Percentiles rank a stretch among this genome's conserved stretches.
These are phyloP conservation scores for Numenius arquata DNA, from an alignment of 2,113 vertebrate species.

Conservation along the genomic window DNA sequence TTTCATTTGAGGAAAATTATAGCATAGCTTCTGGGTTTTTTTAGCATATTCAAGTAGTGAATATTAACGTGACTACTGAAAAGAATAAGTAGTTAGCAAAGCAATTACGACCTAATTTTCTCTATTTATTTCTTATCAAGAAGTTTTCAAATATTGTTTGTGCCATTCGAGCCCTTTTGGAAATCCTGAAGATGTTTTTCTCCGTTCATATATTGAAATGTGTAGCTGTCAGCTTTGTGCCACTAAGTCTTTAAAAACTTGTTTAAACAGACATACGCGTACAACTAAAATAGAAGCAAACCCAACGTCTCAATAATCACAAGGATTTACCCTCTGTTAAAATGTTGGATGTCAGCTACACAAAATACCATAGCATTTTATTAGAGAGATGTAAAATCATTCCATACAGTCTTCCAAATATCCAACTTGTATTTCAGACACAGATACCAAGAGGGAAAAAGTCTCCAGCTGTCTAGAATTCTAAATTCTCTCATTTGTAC, in stretches of 20 bases:
- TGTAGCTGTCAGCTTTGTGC: not conserved
- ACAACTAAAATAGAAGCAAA: not conserved
- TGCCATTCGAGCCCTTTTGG: not conserved
- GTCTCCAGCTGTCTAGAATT: slow-evolving; percentile 40
- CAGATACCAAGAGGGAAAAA: slow-evolving; percentile 31
- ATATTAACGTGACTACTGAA: not conserved
- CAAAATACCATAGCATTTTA: not conserved
- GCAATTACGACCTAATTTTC: not conserved
- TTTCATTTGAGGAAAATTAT: not conserved
- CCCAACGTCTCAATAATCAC: not conserved
- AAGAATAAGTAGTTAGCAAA: not conserved
- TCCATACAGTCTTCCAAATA: slow-evolving; percentile 44
- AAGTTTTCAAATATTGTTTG: not conserved
- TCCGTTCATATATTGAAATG: not conserved
- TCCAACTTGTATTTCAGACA: slow-evolving; percentile 47
- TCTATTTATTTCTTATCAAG: not conserved
- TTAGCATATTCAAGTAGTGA: not conserved
- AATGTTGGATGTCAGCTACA: not conserved
- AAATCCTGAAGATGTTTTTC: not conserved
- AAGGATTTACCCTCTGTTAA: not conserved
- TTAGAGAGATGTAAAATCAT: slow-evolving; percentile 50
- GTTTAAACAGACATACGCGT: not conserved
- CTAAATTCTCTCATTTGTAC: slow-evolving; percentile 39
- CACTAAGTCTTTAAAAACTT: not conserved
- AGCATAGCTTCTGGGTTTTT: not conserved